Percentiles rank a stretch among this genome's conserved stretches.
Conservation (phyloP, 2,797 vertebrate species). For the Halcyon smyrnensis region DNA sequence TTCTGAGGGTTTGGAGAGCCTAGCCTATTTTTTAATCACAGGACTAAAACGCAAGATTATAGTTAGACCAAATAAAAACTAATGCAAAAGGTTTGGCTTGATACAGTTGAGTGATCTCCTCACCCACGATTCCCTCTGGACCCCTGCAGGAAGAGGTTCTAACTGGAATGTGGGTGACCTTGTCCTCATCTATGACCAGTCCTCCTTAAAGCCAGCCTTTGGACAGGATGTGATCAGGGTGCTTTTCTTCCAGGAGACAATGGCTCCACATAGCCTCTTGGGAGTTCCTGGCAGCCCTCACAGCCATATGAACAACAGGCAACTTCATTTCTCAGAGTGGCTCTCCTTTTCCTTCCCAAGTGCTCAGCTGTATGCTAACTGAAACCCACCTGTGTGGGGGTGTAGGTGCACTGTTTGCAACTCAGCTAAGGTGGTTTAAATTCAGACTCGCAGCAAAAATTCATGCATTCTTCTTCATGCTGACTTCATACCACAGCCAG, state of each 20-base stretch:
- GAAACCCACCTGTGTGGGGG: fast-evolving
- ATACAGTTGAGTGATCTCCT: background rate
- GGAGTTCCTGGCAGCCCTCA: background rate
- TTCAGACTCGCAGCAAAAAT: background rate
- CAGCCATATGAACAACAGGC: background rate
- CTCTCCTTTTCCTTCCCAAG: background rate
- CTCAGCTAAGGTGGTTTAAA: background rate
- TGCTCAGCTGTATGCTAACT: background rate
- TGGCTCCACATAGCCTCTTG: background rate
- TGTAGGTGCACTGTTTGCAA: background rate
- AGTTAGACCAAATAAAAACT: background rate
- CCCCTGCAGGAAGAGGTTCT: background rate
- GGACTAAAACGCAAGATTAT: background rate
- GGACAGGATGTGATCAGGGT: background rate
- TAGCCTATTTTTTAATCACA: background rate
- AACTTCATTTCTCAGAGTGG: background rate
- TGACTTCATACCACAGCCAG: background rate
- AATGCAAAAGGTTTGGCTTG: background rate
- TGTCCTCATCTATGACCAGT: background rate
- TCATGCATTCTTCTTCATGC: background rate
- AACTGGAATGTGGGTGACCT: background rate
- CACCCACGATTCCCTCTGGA: background rate
- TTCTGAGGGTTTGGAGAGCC: background rate
- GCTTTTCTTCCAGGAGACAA: background rate
- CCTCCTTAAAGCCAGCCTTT: background rate